phyloP scores from a whole-genome alignment of 2,797 vertebrate species.

The Centroberyx gerrardi region DNA sequence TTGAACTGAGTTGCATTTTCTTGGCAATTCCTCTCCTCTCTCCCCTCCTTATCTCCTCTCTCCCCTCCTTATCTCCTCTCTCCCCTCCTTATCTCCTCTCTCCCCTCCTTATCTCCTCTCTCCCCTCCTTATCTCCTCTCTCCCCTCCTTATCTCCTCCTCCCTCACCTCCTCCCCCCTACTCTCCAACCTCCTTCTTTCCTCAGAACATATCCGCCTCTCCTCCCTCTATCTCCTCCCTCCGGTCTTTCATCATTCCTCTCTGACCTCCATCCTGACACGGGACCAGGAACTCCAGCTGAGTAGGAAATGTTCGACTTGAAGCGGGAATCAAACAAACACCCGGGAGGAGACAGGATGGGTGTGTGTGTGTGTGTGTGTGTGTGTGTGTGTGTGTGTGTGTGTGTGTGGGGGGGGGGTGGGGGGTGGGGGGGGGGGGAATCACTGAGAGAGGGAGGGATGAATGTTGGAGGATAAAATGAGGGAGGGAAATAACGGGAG shows the following conservation, averaged over 20 bases:
- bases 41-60: background rate
- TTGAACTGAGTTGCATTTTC: background rate
- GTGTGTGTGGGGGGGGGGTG: no score
- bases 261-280: conserved; percentile 11
- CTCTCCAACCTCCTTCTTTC: background rate
- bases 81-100: conserved; percentile 6
- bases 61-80: background rate
- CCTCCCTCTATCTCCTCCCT: background rate
- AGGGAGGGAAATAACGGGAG: no score
- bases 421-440: no score
- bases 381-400: no score
- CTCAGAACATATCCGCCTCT: background rate
- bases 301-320: conserved; percentile 3
- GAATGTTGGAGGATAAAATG: background rate
- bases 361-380: background rate
- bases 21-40: background rate
- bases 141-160: background rate
- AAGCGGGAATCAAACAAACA: conserved; percentile 29
- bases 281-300: background rate
- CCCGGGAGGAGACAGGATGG: no score
- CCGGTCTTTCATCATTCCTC: background rate
- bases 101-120: no score
- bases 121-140: background rate
- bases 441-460: background rate
- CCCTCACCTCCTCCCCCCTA: background rate